These are phyloP conservation scores for Canis aureus DNA, from an alignment of 2,113 vertebrate species.

Conservation along the genomic window DNA sequence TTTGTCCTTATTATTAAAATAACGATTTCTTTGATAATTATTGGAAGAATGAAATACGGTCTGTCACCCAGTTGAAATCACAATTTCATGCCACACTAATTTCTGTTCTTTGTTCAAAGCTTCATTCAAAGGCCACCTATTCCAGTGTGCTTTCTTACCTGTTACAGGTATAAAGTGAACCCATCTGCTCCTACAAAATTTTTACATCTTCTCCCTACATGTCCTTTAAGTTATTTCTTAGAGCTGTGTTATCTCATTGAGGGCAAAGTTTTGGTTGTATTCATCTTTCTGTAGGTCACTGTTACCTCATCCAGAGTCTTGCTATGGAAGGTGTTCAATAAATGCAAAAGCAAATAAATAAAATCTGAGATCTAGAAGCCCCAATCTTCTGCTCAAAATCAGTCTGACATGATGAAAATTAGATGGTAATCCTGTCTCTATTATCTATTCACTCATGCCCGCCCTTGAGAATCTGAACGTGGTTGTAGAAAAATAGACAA, in stretches of 20 bases:
- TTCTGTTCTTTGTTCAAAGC: neutral
- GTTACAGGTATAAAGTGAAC: neutral
- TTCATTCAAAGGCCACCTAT: neutral
- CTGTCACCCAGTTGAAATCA: neutral
- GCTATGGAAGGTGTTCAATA: neutral
- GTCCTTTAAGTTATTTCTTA: neutral
- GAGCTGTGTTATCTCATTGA: neutral
- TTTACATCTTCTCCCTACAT: neutral
- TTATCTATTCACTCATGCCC: neutral
- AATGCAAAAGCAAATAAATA: slow-evolving; percentile 1
- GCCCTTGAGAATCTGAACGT: neutral
- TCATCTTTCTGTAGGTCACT: neutral
- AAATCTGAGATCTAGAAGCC: neutral
- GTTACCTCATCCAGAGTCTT: neutral
- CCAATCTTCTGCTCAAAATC: neutral
- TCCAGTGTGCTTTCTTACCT: neutral
- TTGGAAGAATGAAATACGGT: neutral
- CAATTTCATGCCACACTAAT: neutral
- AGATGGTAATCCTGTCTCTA: neutral
- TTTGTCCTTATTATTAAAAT: slow-evolving; percentile 27
- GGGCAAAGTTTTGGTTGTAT: neutral
- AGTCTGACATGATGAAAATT: slow-evolving; percentile 2
- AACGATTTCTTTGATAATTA: neutral
- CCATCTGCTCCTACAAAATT: neutral
- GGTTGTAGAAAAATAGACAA: neutral